Evolutionary conservation across 1,140 invertebrate species (phyloP).

Genomic region (Meloidogyne floridensis): DNA sequence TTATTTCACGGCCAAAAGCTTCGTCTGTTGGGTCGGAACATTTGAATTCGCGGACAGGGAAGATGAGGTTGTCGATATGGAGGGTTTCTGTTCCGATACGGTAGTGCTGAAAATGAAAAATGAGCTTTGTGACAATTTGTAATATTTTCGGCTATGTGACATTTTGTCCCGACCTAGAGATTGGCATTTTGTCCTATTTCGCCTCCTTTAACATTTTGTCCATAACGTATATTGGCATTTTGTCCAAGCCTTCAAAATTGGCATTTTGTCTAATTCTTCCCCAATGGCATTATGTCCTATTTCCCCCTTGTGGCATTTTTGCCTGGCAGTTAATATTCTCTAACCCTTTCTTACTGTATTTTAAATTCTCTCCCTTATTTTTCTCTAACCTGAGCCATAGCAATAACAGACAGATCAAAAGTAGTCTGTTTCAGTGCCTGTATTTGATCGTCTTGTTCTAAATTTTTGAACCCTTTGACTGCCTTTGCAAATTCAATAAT

Average conservation of each 20-base stretch:
- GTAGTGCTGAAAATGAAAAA: constrained; percentile 26
- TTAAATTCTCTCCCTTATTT: background rate
- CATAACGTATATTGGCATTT: background rate
- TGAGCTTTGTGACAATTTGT: background rate
- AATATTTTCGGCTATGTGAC: background rate
- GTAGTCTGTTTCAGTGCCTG: constrained; percentile 39
- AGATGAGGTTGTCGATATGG: constrained; percentile 29
- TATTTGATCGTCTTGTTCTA: constrained; percentile 50
- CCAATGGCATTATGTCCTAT: background rate
- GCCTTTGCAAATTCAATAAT: constrained; percentile 56
- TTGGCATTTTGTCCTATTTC: background rate
- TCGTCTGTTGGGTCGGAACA: constrained; percentile 37
- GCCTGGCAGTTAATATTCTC: no score
- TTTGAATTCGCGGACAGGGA: constrained; percentile 37
- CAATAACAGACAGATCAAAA: constrained; percentile 48
- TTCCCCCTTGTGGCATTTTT: background rate
- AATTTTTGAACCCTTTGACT: constrained; percentile 33
- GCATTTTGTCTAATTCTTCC: background rate
- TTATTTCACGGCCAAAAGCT: constrained; percentile 38
- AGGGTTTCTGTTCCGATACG: constrained; percentile 29
- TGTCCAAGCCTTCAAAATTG: background rate
- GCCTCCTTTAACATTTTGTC: background rate
- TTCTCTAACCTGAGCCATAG: constrained; percentile 37
- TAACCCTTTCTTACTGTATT: no score
- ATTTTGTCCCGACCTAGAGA: background rate